A percentile compares a stretch with the other conserved stretches of the same genome.
These are phyloP conservation scores for Oplegnathus fasciatus DNA, from an alignment of 2,113 vertebrate species.

Conservation along the genomic window DNA sequence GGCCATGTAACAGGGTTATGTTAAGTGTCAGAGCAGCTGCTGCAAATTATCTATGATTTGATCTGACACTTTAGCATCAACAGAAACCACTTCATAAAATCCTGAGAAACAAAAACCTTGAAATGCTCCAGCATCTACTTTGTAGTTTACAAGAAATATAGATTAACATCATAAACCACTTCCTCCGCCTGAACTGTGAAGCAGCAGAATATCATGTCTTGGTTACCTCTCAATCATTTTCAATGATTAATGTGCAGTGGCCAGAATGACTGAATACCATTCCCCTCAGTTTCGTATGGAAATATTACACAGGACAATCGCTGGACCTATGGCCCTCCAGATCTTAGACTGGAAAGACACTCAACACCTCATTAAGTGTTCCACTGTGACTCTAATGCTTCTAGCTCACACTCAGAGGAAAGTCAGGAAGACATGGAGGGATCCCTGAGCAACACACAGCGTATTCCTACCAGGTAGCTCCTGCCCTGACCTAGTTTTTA, in stretches of 20 bases:
- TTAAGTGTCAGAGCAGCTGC: conserved; percentile 30
- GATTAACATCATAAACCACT: conserved; percentile 39
- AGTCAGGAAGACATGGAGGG: conserved; percentile 29
- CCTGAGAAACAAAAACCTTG: no score
- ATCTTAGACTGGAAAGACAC: conserved; percentile 57
- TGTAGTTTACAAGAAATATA: neutral
- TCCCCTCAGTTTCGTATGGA: conserved; percentile 7
- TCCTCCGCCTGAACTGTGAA: conserved; percentile 16
- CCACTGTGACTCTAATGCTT: conserved; percentile 33
- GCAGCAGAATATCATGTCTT: neutral
- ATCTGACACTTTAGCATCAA: conserved; percentile 1
- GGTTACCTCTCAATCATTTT: neutral
- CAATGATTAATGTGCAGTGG: neutral
- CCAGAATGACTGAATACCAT: neutral
- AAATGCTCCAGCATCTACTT: neutral
- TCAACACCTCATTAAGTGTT: conserved; percentile 62
- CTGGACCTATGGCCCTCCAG: conserved; percentile 20
- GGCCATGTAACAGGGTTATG: neutral
- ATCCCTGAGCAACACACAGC: conserved; percentile 32
- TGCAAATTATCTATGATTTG: conserved; percentile 29
- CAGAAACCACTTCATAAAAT: conserved; percentile 7
- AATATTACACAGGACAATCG: conserved; percentile 21
- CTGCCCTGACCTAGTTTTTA: conserved; percentile 49
- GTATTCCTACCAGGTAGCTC: conserved; percentile 47
- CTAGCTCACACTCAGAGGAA: conserved; percentile 30